Percentiles rank a stretch among this genome's conserved stretches.
Conservation (phyloP, 2,113 vertebrate species). For the Stercorarius parasiticus region DNA sequence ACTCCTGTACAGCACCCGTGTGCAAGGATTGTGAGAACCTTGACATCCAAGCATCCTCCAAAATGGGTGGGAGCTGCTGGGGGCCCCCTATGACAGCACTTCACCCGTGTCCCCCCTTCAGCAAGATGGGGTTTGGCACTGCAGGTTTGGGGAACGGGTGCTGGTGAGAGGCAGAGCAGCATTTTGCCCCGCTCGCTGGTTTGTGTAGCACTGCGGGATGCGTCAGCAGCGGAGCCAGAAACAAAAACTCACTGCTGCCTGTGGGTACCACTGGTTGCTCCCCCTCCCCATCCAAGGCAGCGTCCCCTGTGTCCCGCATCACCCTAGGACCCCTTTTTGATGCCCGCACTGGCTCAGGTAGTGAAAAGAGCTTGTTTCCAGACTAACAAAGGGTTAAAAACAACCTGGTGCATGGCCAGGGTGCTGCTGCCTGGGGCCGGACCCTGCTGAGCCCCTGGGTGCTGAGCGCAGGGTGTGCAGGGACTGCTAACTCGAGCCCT, state of each 20-base stretch:
- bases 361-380: background rate
- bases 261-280: background rate
- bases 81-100: background rate
- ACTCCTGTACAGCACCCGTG: rapidly evolving
- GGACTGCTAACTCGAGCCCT: background rate
- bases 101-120: rapidly evolving
- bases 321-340: background rate
- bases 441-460: background rate
- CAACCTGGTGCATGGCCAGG: rapidly evolving
- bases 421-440: background rate
- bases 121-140: background rate
- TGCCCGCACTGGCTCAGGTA: background rate
- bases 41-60: background rate
- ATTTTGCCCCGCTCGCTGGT: rapidly evolving
- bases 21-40: background rate
- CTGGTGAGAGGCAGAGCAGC: background rate
- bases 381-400: background rate
- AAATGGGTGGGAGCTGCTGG: background rate
- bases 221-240: background rate
- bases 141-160: rapidly evolving
- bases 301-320: background rate
- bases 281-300: background rate
- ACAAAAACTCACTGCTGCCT: background rate
- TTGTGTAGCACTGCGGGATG: background rate
- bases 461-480: background rate